Evolutionary conservation across 2,888 invertebrate genomes (phyloP).

Genomic region (Melipona beecheii): DNA sequence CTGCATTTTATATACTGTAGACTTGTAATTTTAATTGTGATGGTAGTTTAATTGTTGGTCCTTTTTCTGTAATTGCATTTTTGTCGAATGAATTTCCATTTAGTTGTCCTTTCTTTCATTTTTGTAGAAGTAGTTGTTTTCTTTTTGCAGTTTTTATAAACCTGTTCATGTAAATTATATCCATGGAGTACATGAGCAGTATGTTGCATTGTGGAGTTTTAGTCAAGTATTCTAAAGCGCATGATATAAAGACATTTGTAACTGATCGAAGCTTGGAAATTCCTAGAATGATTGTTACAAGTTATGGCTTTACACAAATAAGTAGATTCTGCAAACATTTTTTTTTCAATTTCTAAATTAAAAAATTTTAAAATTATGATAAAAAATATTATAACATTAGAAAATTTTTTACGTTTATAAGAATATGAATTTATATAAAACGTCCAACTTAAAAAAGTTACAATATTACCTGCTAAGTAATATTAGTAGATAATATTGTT

Average conservation of each 20-base stretch:
- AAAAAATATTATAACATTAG: background rate
- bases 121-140: background rate
- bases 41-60: background rate
- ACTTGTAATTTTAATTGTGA: background rate
- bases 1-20: background rate
- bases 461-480: too few relatives aligned
- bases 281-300: background rate
- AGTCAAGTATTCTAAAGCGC: background rate
- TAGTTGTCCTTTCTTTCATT: background rate
- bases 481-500: too few relatives aligned
- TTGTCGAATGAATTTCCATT: background rate
- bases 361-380: background rate
- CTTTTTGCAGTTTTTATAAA: background rate
- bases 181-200: slow-evolving; percentile 58
- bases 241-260: background rate
- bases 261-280: background rate
- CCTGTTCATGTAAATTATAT: slow-evolving; percentile 57
- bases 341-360: background rate
- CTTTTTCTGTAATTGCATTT: background rate
- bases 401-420: too few relatives aligned
- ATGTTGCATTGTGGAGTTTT: background rate
- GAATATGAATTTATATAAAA: too few relatives aligned
- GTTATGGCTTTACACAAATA: background rate
- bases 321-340: background rate
- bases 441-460: too few relatives aligned